A percentile compares a stretch with the other conserved stretches of the same genome.
These are phyloP conservation scores for Acholoe squamosa DNA, from an alignment of 2,888 invertebrate genomes.

Conservation along the genomic window DNA sequence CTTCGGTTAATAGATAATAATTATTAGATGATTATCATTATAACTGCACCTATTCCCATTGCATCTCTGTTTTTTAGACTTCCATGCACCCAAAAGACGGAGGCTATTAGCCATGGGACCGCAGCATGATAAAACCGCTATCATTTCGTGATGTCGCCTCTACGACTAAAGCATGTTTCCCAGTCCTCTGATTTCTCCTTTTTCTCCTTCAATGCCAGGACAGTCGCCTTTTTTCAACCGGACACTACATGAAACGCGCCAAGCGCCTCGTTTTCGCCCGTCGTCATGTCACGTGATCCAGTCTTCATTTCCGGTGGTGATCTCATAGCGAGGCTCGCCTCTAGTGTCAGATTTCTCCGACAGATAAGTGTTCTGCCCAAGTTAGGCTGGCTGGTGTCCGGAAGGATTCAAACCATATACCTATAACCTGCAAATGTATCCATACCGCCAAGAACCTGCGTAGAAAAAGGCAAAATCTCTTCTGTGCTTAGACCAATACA, in stretches of 20 bases:
- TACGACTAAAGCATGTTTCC: neutral
- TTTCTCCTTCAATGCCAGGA: neutral
- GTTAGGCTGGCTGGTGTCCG: neutral
- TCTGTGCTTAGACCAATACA: neutral
- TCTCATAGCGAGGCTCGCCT: conserved; percentile 4
- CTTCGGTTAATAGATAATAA: too few relatives aligned
- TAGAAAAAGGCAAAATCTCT: neutral
- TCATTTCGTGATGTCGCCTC: neutral
- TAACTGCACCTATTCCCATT: too few relatives aligned
- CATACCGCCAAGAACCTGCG: neutral
- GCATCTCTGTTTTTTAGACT: too few relatives aligned
- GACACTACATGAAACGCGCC: conserved; percentile 1
- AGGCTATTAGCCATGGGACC: too few relatives aligned
- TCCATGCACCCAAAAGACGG: too few relatives aligned
- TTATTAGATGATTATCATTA: too few relatives aligned
- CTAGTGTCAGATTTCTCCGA: conserved; percentile 9
- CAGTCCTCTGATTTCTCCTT: neutral
- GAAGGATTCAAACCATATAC: neutral
- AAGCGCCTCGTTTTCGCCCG: conserved; percentile 1
- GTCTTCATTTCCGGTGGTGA: conserved; percentile 41
- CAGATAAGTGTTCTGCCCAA: neutral
- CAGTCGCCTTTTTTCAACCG: conserved; percentile 28
- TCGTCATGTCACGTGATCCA: conserved; percentile 17
- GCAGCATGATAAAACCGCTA: too few relatives aligned
- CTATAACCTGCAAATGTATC: neutral